Evolutionary conservation across 2,888 invertebrate species (phyloP), one percentile per base, ranked within the genome.

Genomic region (Dasypolia templi): DNA sequence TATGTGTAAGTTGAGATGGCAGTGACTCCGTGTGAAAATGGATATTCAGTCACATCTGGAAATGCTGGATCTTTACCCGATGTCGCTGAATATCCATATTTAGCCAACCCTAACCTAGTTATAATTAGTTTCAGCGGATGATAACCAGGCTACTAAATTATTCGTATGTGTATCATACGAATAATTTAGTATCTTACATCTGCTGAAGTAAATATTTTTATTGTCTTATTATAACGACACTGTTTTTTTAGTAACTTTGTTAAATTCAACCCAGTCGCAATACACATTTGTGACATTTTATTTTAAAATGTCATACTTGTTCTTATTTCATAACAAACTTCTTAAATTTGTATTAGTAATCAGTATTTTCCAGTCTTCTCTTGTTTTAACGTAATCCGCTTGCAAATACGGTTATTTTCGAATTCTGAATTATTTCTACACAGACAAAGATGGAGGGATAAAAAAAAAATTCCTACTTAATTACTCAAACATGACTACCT

Each of bases 401-500:
- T 22, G 44, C 29, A 17, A 22, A 75, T 19, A 4, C 2, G 11
- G 49, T 46, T 59, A 77, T 69, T 75, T 77, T 58, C 14, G 35
- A 4, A 29, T 35, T 3, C 14, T 42, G n/a, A 68, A n/a, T 35
- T 29, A 67, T 58, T 44, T 14, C 5, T 11, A 14, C 22, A 11
- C 14, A 53, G 0, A 61, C n/a, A 42, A 39, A 49, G 7, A 39
- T n/a, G 6, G 19, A 19, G 14, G 5, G 0, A 7, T 29, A 29
- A 46, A 19, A 32, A 12, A 26, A 26, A n/a, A 9, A 9, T 75
- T 46, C 2, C 0, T 39, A 17, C 39, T 46, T 39, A 35, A 75
- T 62, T 39, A 64, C 1, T 9, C 11, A n/a, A 58, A 58, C 9
- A 22, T 44, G 44, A 22, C 2, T 44, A 17, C 19, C 6, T 19